These are phyloP conservation scores for Nothura maculosa DNA, from an alignment of 2,797 vertebrate species.

Conservation along the genomic window DNA sequence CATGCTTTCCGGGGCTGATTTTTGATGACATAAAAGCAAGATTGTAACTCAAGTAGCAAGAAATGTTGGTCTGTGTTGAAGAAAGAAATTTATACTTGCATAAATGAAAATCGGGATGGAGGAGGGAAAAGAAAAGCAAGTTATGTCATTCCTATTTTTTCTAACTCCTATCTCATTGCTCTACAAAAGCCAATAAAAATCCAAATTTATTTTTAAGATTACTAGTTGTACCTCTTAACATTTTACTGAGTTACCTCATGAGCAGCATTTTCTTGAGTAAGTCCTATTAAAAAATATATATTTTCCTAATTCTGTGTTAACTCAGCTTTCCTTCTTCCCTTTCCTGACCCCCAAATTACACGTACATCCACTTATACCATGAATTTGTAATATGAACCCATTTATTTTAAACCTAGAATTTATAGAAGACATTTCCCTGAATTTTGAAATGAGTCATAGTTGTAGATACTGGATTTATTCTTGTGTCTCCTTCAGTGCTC, in stretches of 20 bases:
- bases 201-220: not conserved
- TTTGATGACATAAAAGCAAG: not conserved
- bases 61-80: not conserved
- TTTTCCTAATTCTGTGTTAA: not conserved
- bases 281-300: not conserved
- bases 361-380: not conserved
- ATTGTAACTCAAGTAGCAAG: not conserved
- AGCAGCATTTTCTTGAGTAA: not conserved
- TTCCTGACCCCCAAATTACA: not conserved
- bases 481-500: not conserved
- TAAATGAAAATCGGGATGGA: not conserved
- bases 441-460: not conserved
- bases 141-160: not conserved
- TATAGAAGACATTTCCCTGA: not conserved
- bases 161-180: not conserved
- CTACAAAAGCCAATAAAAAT: not conserved
- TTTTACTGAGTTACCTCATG: not conserved
- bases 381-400: not conserved
- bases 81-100: not conserved
- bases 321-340: not conserved
- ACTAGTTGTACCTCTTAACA: not conserved
- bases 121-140: not conserved
- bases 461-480: not conserved
- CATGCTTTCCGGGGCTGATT: not conserved
- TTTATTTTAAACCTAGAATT: not conserved